Evolutionary conservation across 2,888 invertebrate genomes (phyloP), one percentile per base, ranked within the genome.

Genomic region (Harmothoe impar): DNA sequence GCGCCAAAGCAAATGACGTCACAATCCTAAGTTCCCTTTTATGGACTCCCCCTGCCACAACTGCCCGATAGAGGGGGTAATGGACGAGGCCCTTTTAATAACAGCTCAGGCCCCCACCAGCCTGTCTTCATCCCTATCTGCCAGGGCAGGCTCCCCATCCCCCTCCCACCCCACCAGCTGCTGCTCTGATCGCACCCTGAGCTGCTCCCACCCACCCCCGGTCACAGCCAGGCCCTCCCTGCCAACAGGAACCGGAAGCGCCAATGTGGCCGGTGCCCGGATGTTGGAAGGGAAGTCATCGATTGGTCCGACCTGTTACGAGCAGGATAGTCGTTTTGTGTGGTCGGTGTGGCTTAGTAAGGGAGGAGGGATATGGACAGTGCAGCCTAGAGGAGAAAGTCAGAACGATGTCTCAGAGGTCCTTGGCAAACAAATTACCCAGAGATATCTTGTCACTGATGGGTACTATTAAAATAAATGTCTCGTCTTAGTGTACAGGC

Each of bases 221-320:
- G 29, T 29, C 77, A 29, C 5, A 77, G 25, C 77, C 17, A 77
- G 77, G 81, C 81, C 15, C 81, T 43, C n/a, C 20, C 81, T 20
- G 0, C n/a, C 81, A 20, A 77, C 81, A 33, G 81, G 81, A 81
- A 81, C 23, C 35, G 81, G 81, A 81, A 81, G 25, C 33, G 81
- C 81, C 35, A 81, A 35, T 43, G 81, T 81, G 43, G 33, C 81
- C 81, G n/a, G n/a, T 43, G 81, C 3, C 81, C 81, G 81, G 81
- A 81, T 23, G 81, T 81, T 20, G 81, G 23, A 17, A 23, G 33
- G 81, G 81, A 81, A 81, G 81, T 43, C 81, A 43, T 81, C 81
- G 81, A 81, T 81, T 81, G 33, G 81, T 17, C 35, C 23, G 43
- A 43, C 35, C 81, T 35, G 33, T 43, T 81, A 35, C 43, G 43